Evolutionary conservation across 2,888 invertebrate species (phyloP).

Genomic region (Ptychoptera albimana): DNA sequence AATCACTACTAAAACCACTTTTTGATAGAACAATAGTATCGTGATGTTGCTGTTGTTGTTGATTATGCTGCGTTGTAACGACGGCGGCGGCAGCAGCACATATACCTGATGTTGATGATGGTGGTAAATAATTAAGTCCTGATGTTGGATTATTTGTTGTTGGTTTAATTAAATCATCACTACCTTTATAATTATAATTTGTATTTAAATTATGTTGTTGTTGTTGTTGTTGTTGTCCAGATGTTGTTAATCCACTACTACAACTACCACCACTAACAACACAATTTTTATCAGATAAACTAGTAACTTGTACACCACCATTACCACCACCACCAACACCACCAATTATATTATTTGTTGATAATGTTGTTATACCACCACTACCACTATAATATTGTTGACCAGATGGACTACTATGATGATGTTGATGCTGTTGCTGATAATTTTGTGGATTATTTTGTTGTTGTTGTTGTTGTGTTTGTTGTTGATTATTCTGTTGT

Average conservation of each 20-base stretch:
- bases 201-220: neutral
- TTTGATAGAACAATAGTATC: too few relatives aligned
- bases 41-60: too few relatives aligned
- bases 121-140: too few relatives aligned
- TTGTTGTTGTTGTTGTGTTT: constrained; percentile 11
- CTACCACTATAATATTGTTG: constrained; percentile 6
- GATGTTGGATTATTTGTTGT: too few relatives aligned
- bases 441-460: constrained; percentile 23
- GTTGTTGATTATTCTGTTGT: constrained; percentile 13
- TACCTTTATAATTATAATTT: neutral
- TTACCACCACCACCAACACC: constrained; percentile 12
- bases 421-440: constrained; percentile 23
- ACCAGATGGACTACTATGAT: too few relatives aligned
- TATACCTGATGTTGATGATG: too few relatives aligned
- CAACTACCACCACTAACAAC: too few relatives aligned
- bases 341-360: constrained; percentile 11
- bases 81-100: too few relatives aligned
- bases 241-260: neutral
- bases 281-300: too few relatives aligned
- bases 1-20: too few relatives aligned
- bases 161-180: too few relatives aligned
- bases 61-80: too few relatives aligned
- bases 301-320: constrained; percentile 11
- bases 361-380: constrained; percentile 13
- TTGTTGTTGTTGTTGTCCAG: neutral